Evolutionary conservation across 2,888 invertebrate genomes (phyloP).

Genomic region (Dolomedes plantarius): DNA sequence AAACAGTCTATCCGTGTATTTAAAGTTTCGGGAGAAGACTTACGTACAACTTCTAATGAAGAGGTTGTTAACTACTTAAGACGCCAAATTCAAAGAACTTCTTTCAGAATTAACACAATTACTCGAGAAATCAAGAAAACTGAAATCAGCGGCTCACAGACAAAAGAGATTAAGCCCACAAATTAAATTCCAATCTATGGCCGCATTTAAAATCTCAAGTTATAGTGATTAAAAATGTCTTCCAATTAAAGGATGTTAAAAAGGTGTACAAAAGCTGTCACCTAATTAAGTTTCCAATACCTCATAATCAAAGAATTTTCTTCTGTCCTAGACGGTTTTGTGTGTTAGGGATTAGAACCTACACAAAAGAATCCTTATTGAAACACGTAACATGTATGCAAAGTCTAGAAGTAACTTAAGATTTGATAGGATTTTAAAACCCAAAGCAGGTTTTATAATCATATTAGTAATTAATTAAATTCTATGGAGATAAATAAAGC

Average conservation of each 20-base stretch:
- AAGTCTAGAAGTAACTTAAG: background rate
- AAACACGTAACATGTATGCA: background rate
- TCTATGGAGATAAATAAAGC: background rate
- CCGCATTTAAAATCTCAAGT: conserved; percentile 2
- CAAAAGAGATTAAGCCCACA: background rate
- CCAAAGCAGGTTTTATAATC: background rate
- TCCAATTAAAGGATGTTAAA: background rate
- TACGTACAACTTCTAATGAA: background rate
- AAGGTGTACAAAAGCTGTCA: conserved; percentile 12
- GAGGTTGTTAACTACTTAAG: background rate
- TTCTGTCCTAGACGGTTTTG: background rate
- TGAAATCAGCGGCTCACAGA: background rate
- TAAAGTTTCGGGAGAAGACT: no score
- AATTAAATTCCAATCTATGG: conserved; percentile 2
- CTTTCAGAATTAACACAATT: background rate
- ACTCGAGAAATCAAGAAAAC: conserved; percentile 2
- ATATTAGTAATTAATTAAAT: background rate
- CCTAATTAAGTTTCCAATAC: background rate
- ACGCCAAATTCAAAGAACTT: background rate
- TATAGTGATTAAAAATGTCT: conserved; percentile 14
- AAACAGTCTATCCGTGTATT: no score
- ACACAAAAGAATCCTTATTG: background rate
- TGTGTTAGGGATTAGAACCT: background rate
- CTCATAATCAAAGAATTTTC: conserved; percentile 7
- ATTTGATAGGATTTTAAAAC: background rate